A percentile compares a stretch with the other conserved stretches of the same genome.
These are phyloP conservation scores for Papilio polytes DNA, from an alignment of 1,140 invertebrate genomes.

Conservation along the genomic window DNA sequence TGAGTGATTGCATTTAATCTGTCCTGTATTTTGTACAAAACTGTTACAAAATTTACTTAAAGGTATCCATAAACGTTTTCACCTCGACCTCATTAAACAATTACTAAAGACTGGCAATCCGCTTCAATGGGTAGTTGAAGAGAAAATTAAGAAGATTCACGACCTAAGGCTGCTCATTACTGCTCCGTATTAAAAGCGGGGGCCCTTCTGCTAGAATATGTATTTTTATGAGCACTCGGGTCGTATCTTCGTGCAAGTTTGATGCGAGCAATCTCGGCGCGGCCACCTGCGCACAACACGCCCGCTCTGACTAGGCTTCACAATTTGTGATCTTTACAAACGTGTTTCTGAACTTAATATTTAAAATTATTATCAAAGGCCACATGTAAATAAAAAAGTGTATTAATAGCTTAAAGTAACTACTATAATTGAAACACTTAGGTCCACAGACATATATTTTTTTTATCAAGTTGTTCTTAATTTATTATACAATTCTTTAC, in stretches of 20 bases:
- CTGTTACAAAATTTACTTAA: conserved; percentile 13
- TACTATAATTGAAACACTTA: too few relatives aligned
- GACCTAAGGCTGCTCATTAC: conserved; percentile 75
- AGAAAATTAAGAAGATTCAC: conserved; percentile 74
- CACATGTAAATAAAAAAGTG: too few relatives aligned
- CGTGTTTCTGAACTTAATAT: neutral
- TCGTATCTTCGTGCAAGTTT: conserved; percentile 72
- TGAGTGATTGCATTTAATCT: neutral
- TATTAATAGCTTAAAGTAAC: too few relatives aligned
- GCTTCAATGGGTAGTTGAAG: conserved; percentile 70
- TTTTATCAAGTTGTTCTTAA: too few relatives aligned
- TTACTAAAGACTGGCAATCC: conserved; percentile 60
- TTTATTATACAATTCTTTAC: too few relatives aligned
- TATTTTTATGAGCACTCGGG: conserved; percentile 77
- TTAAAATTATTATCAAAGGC: neutral
- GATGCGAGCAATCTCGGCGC: conserved; percentile 72
- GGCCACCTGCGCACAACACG: conserved; percentile 47
- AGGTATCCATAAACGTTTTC: conserved; percentile 41
- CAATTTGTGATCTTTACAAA: conserved; percentile 14
- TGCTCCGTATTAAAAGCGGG: conserved; percentile 74
- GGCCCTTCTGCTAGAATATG: conserved; percentile 78
- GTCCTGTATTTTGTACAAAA: neutral
- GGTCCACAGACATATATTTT: too few relatives aligned
- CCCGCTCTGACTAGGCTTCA: neutral
- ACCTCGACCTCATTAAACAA: conserved; percentile 59